Evolutionary conservation across 2,888 invertebrate species (phyloP).

Genomic region (Acleris cristana): DNA sequence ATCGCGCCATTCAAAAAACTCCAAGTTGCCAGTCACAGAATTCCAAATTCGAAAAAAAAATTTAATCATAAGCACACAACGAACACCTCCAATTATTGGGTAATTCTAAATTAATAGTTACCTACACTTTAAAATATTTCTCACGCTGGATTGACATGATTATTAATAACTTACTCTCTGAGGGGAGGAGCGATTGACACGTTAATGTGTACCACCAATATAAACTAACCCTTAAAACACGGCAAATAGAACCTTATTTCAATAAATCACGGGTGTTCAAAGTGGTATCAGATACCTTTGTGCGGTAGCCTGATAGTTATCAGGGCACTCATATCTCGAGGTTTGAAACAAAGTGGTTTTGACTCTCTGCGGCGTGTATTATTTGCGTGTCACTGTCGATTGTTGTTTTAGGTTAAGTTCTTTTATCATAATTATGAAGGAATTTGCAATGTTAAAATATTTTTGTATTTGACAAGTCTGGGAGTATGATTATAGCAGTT

Average conservation of each 20-base stretch:
- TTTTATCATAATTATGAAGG: slow-evolving; percentile 34
- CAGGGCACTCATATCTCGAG: slow-evolving; percentile 64
- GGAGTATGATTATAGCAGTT: neutral
- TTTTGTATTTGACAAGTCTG: slow-evolving; percentile 16
- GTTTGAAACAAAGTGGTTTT: slow-evolving; percentile 76
- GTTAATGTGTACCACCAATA: slow-evolving; percentile 66
- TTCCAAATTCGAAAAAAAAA: slow-evolving; percentile 56
- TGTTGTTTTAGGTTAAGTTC: slow-evolving; percentile 37
- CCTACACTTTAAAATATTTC: slow-evolving; percentile 71
- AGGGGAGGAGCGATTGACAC: slow-evolving; percentile 77
- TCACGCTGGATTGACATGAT: slow-evolving; percentile 79
- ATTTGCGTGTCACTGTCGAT: slow-evolving; percentile 72
- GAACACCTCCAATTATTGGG: slow-evolving; percentile 73
- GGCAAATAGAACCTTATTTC: slow-evolving; percentile 44
- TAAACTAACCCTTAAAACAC: slow-evolving; percentile 23
- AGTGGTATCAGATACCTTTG: slow-evolving; percentile 47
- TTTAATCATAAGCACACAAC: slow-evolving; percentile 72
- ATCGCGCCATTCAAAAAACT: slow-evolving; percentile 32
- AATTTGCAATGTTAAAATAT: slow-evolving; percentile 46
- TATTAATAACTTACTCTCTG: slow-evolving; percentile 67
- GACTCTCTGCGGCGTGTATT: slow-evolving; percentile 68
- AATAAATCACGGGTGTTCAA: slow-evolving; percentile 36
- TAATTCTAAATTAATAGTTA: slow-evolving; percentile 77
- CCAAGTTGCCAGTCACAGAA: slow-evolving; percentile 66
- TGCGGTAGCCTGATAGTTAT: slow-evolving; percentile 62